phyloP scores from a whole-genome alignment of 2,888 invertebrate species.

The Mythimna pallens region DNA sequence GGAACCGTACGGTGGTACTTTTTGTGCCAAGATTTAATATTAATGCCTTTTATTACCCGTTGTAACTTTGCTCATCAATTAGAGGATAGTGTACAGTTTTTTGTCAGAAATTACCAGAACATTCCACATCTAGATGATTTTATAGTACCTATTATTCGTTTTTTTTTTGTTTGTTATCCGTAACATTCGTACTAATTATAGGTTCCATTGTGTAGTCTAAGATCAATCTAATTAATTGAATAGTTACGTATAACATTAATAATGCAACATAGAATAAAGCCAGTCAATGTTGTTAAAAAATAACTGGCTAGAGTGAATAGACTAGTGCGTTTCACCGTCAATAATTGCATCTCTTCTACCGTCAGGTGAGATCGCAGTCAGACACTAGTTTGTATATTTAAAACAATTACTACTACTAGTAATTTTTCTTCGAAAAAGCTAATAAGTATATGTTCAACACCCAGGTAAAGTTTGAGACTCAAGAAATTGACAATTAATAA shows the following conservation, averaged over 20 bases:
- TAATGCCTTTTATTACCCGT: constrained; percentile 51
- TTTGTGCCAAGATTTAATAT: constrained; percentile 52
- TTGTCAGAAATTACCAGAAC: constrained; percentile 30
- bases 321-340: too few relatives aligned
- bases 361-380: too few relatives aligned
- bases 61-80: constrained; percentile 51
- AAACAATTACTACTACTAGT: too few relatives aligned
- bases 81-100: constrained; percentile 26
- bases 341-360: too few relatives aligned
- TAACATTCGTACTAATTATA: constrained; percentile 42
- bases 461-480: too few relatives aligned
- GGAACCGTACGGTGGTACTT: constrained; percentile 47
- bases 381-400: too few relatives aligned
- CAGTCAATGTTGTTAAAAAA: too few relatives aligned
- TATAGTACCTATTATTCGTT: constrained; percentile 34
- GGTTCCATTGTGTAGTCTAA: background rate
- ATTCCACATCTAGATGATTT: constrained; percentile 26
- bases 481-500: too few relatives aligned
- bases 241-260: background rate
- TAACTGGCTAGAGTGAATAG: too few relatives aligned
- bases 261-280: background rate
- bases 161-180: constrained; percentile 36
- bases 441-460: too few relatives aligned
- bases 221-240: background rate
- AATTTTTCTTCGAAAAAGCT: too few relatives aligned